Base-by-base conservation (phyloP, 2,113 vertebrate genomes). In the Pongo abelii region DNA sequence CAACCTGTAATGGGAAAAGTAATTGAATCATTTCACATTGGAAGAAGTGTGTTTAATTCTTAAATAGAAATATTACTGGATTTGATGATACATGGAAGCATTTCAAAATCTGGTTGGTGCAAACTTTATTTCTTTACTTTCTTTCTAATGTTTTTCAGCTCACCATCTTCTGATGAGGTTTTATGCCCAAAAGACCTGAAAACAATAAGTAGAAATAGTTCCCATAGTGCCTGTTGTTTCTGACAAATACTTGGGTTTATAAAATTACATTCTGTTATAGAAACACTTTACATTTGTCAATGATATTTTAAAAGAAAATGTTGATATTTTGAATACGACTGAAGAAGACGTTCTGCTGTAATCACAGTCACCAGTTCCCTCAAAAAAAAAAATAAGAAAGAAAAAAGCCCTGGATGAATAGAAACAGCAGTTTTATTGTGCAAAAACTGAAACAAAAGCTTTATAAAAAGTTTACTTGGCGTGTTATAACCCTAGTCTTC, bases 351-450 rank as follows among this genome's bases (percentile, higher is more conserved):
- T 93, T 96, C 61, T 93, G 61, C 97, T 98, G 40, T 95, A 98
- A 97, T 98, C 96, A 97, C 84, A 97, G 91, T 98, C 93, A 98
- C 94, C 64, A 91, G 97, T 98, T 98, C 93, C 87, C 97, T 90
- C 93, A 95, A 92, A 94, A 72, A 95, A 80, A 30, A 55, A 43
- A 7, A 14, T 69, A 87, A 89, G 59, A 72, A 94, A 93, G 6
- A 57, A 80, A 94, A 98, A 97, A 97, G 86, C 38, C 75, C 77
- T 87, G 48, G 77, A 92, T 98, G 98, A 98, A 99, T 98, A 96
- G 98, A 98, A 98, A 97, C 98, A 99, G 98, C 98, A 98, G 98
- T 97, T 97, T 95, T 96, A 97, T 98, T 98, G 84, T 96, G 92
- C 50, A 98, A 95, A 98, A 97, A 89, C 85, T 95, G 92, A 98